Percentiles rank a stretch among this genome's conserved stretches.
Evolutionary conservation across 2,797 vertebrate genomes (phyloP).

Genomic region (Lagorchestes hirsutus): DNA sequence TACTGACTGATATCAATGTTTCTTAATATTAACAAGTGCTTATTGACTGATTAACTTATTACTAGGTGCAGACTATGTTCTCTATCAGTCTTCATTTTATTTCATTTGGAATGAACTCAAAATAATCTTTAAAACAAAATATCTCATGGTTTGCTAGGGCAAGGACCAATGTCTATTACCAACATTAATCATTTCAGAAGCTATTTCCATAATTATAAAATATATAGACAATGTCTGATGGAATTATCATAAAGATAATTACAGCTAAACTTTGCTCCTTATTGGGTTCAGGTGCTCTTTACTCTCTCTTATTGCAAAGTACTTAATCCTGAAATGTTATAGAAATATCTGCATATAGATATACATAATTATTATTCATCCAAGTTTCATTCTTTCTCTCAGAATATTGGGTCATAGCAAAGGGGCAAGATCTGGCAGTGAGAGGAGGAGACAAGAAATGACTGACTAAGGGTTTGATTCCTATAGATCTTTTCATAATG

Average conservation of each 20-base stretch:
- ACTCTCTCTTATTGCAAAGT: not conserved
- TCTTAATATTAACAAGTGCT: not conserved
- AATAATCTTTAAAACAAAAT: constrained; percentile 1
- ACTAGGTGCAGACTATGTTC: not conserved
- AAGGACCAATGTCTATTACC: not conserved
- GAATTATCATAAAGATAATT: not conserved
- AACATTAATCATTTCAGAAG: constrained; percentile 17
- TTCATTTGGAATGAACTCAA: not conserved
- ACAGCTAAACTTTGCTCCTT: not conserved
- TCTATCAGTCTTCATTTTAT: not conserved
- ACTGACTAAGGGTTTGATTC: not conserved
- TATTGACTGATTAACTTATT: not conserved
- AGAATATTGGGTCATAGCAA: not conserved
- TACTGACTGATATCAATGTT: not conserved
- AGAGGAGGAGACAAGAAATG: not conserved
- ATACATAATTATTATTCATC: not conserved
- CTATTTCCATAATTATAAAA: not conserved
- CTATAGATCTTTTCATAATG: not conserved
- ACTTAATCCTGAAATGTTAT: not conserved
- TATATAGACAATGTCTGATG: not conserved
- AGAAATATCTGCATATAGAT: not conserved
- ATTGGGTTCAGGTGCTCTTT: not conserved
- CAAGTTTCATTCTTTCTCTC: not conserved
- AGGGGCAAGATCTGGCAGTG: not conserved
- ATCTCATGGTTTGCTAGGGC: not conserved